Evolutionary conservation across 2,113 vertebrate genomes (phyloP).

Genomic region (Choloepus hoffmanni): DNA sequence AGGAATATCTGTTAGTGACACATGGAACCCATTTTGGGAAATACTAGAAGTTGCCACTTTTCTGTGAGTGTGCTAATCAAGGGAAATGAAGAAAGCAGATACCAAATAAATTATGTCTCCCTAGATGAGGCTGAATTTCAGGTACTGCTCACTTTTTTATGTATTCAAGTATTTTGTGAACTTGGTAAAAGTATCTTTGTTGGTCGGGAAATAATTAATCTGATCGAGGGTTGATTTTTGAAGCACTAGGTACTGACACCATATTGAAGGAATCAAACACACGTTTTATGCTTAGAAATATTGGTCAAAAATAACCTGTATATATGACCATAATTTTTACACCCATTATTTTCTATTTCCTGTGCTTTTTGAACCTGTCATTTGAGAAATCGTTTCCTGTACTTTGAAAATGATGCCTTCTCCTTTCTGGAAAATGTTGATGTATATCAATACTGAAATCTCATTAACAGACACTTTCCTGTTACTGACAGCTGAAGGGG

Average conservation of each 20-base stretch:
- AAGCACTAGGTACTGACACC: background rate
- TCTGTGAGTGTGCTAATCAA: background rate
- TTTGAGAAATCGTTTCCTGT: constrained; percentile 67
- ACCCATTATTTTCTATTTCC: constrained; percentile 2
- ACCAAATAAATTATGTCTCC: background rate
- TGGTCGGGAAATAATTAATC: background rate
- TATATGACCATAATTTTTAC: background rate
- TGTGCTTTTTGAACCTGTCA: constrained; percentile 10
- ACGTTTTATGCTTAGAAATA: constrained; percentile 42
- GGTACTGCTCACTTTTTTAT: background rate
- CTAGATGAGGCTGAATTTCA: background rate
- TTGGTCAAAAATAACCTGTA: constrained; percentile 12
- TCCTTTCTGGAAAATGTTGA: constrained; percentile 70
- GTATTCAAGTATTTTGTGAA: constrained; percentile 20
- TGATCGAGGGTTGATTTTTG: constrained; percentile 41
- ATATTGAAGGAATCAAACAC: background rate
- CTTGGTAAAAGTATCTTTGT: background rate
- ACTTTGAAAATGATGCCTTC: constrained; percentile 64
- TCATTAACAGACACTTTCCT: constrained; percentile 68
- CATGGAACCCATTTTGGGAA: background rate
- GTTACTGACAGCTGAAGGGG: constrained; percentile 36
- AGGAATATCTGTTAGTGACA: background rate
- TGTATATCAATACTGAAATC: constrained; percentile 65
- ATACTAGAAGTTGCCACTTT: background rate
- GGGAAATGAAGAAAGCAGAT: background rate